These are phyloP conservation scores for Crotalus horridus DNA, from an alignment of 2,113 vertebrate genomes.

Conservation along the genomic window DNA sequence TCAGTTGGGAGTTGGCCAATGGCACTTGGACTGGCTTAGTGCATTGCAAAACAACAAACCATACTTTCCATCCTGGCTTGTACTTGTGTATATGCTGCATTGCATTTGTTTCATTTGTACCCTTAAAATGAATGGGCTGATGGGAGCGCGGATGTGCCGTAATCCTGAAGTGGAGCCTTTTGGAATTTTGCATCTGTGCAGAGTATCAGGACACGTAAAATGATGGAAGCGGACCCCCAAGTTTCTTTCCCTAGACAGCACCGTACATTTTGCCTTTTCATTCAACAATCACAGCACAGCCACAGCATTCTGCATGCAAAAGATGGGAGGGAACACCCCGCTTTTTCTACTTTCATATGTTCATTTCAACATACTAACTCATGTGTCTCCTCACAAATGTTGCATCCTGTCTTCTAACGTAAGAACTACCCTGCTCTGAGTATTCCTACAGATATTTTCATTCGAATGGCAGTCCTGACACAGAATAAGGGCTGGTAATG, in stretches of 20 bases:
- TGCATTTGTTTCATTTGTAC: not conserved
- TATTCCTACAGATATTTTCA: conserved; percentile 37
- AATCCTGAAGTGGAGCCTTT: not conserved
- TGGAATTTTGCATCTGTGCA: not conserved
- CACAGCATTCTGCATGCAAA: not conserved
- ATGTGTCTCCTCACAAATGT: not conserved
- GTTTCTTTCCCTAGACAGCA: not conserved
- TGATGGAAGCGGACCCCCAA: not conserved
- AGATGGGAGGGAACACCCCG: not conserved
- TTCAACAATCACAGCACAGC: not conserved
- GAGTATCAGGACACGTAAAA: not conserved
- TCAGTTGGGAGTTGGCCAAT: conserved; percentile 23
- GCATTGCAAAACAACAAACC: not conserved
- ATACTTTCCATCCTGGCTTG: not conserved
- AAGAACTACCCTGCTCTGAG: not conserved
- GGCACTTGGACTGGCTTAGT: conserved; percentile 4
- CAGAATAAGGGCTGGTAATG: not conserved
- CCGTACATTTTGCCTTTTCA: not conserved
- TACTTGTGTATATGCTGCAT: not conserved
- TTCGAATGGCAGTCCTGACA: not conserved
- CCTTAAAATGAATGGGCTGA: not conserved
- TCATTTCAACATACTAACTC: not conserved
- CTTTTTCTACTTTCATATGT: not conserved
- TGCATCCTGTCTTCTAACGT: not conserved
- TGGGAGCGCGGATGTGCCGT: too few species aligned